Evolutionary conservation across 2,797 vertebrate species (phyloP), one percentile per base, ranked within the genome.

Genomic region (Tachyglossus aculeatus): DNA sequence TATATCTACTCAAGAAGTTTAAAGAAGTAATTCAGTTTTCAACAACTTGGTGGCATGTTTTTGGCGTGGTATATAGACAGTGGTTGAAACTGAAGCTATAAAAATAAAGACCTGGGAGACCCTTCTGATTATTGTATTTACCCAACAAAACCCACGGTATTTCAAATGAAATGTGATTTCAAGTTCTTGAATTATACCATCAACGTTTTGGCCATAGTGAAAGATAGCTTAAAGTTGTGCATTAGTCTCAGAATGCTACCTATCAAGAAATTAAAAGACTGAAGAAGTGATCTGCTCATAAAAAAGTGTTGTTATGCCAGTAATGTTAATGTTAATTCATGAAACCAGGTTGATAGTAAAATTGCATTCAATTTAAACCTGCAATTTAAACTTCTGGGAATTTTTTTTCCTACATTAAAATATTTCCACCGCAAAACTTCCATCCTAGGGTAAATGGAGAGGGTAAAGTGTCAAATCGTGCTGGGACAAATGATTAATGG

Each of bases 401-500:
- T n/a, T n/a, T n/a, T n/a, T n/a, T n/a, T n/a, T n/a, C n/a, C 18
- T 9, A 48, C 40, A 39, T 50, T 14, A 36, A 68, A 70, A 81
- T 79, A 63, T 44, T 43, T 57, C n/a, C 65, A 57, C 53, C 29
- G 65, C 47, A 70, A 50, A 84, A 80, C 82, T 88, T 79, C 88
- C 82, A 87, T 86, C 66, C 63, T 69, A 77, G 71, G 80, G 68
- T 1, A 71, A 86, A 90, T 86, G 80, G 83, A 90, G 89, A 91
- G 86, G 84, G 74, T 73, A 87, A 82, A 86, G 83, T 89, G 89
- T 89, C 89, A 89, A 85, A 89, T 89, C 71, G 77, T 88, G 88
- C 86, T 89, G 78, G 84, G 47, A 81, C 91, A 88, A 87, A 92
- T 91, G 87, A 81, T 91, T 90, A 80, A 92, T 90, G 90, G 90